Evolutionary conservation across 2,113 vertebrate species (phyloP).

Genomic region (Leuciscus idus): DNA sequence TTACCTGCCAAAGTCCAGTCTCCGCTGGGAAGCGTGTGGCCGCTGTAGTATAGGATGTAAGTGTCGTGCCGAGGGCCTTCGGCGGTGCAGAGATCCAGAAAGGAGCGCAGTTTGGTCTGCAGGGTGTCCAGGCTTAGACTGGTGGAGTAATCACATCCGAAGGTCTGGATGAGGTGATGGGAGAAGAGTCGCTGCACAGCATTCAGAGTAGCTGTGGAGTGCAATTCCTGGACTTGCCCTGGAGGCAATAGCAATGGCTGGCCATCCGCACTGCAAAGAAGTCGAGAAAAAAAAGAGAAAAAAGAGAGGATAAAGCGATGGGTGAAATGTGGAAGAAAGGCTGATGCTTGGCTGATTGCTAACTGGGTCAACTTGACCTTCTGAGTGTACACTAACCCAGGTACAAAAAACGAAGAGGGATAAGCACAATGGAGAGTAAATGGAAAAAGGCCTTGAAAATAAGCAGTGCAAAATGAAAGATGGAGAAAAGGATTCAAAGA

Average conservation of each 20-base stretch:
- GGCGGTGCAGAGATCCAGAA: slow-evolving; percentile 90
- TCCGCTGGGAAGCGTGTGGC: slow-evolving; percentile 88
- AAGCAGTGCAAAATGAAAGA: not conserved
- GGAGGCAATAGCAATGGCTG: slow-evolving; percentile 89
- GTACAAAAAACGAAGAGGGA: not conserved
- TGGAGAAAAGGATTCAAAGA: not conserved
- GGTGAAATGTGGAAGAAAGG: not conserved
- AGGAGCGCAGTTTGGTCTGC: slow-evolving; percentile 87
- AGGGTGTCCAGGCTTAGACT: slow-evolving; percentile 87
- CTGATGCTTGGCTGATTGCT: not conserved
- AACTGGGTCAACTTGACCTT: slow-evolving; percentile 10
- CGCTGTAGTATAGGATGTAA: slow-evolving; percentile 95
- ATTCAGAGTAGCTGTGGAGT: slow-evolving; percentile 92
- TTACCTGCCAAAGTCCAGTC: slow-evolving; percentile 95
- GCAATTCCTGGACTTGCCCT: slow-evolving; percentile 87
- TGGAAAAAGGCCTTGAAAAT: not conserved
- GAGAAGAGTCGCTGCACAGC: slow-evolving; percentile 95
- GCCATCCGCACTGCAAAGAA: slow-evolving; percentile 80
- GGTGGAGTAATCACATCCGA: slow-evolving; percentile 96
- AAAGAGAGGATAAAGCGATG: slow-evolving; percentile 15
- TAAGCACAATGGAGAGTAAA: not conserved
- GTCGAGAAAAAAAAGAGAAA: not conserved
- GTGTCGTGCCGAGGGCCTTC: slow-evolving; percentile 96
- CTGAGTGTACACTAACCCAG: not conserved
- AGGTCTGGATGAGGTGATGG: slow-evolving; percentile 94